Percentiles rank a stretch among this genome's conserved stretches.
Evolutionary conservation across 2,888 invertebrate genomes (phyloP).

Genomic region (Odiellus spinosus): DNA sequence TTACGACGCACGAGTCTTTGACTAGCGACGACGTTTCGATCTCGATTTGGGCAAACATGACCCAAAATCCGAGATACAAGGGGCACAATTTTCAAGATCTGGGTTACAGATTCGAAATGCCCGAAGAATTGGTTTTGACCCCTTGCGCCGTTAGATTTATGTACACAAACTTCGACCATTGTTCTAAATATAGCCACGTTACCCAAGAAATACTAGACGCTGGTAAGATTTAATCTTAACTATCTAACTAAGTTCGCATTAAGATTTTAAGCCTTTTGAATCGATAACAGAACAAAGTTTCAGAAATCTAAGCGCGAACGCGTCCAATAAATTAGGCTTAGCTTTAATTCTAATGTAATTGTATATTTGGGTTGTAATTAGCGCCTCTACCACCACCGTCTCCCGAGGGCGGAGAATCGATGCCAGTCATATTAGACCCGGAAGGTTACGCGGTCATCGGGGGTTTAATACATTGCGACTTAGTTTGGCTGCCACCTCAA

Average conservation of each 20-base stretch:
- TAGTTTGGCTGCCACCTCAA: conserved; percentile 11
- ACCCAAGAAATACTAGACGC: too few species aligned
- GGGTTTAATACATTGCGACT: conserved; percentile 12
- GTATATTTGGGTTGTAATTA: too few species aligned
- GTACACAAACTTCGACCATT: conserved; percentile 1
- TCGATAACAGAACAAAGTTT: too few species aligned
- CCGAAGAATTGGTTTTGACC: conserved; percentile 7
- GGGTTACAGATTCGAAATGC: conserved; percentile 12
- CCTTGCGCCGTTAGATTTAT: conserved; percentile 12
- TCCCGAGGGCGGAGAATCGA: conserved; percentile 5
- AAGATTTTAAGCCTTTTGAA: too few species aligned
- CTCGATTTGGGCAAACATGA: conserved; percentile 11
- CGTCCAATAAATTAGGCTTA: too few species aligned
- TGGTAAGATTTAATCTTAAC: too few species aligned
- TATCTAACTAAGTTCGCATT: too few species aligned
- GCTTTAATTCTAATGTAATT: too few species aligned
- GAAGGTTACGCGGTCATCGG: conserved; percentile 10
- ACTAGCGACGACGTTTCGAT: too few species aligned
- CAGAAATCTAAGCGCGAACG: too few species aligned
- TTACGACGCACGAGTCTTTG: too few species aligned
- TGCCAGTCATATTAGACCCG: conserved; percentile 5
- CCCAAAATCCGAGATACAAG: conserved; percentile 12
- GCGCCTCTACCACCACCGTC: conserved; percentile 6
- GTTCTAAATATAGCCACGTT: too few species aligned
- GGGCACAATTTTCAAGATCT: conserved; percentile 4